A percentile compares a stretch with the other conserved stretches of the same genome.
Conservation (phyloP, 1,140 invertebrate genomes). For the Drosophila insularis region DNA sequence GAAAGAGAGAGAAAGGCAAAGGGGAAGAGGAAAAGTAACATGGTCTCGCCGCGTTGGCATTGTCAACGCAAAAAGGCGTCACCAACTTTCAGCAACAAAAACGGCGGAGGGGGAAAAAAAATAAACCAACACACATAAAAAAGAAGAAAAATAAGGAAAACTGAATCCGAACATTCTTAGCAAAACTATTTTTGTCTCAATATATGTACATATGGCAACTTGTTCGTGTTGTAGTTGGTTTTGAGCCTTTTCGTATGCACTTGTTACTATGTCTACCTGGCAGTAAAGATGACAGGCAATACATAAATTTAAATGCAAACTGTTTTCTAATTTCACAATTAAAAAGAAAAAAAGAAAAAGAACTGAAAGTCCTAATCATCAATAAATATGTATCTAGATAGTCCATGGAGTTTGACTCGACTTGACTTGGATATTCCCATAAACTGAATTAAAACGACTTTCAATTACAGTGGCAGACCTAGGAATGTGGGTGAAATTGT, state of each 20-base stretch:
- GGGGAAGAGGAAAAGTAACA: background rate
- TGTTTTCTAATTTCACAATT: too few species aligned
- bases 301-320: too few species aligned
- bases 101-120: slow-evolving; percentile 35
- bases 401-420: too few species aligned
- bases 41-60: background rate
- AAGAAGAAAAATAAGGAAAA: slow-evolving; percentile 30
- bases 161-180: slow-evolving; percentile 35
- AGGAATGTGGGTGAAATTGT: too few species aligned
- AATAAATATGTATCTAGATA: too few species aligned
- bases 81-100: slow-evolving; percentile 35
- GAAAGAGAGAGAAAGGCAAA: background rate
- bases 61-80: slow-evolving; percentile 9
- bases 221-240: slow-evolving; percentile 18
- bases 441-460: too few species aligned
- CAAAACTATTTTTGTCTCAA: slow-evolving; percentile 17
- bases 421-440: too few species aligned
- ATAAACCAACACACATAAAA: slow-evolving; percentile 44
- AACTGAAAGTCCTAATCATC: too few species aligned
- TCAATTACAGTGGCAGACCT: too few species aligned
- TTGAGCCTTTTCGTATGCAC: slow-evolving; percentile 24
- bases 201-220: background rate
- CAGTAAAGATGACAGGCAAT: too few species aligned
- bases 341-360: too few species aligned
- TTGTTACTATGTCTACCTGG: slow-evolving; percentile 31